These are phyloP conservation scores for Uria aalge DNA, from an alignment of 2,113 vertebrate genomes.

Conservation along the genomic window DNA sequence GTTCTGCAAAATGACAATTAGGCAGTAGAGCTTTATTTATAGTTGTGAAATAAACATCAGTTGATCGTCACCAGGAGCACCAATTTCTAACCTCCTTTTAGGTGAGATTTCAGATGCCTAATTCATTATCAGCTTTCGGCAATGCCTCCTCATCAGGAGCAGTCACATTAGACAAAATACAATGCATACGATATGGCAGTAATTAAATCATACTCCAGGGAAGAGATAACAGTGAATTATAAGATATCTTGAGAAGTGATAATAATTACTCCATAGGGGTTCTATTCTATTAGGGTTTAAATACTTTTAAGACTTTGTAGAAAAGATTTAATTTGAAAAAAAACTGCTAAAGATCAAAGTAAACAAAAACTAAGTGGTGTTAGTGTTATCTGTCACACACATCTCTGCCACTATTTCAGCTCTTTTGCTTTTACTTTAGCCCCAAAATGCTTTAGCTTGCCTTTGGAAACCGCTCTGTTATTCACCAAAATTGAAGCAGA, in stretches of 20 bases:
- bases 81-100: slow-evolving; percentile 22
- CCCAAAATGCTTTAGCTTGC: not conserved
- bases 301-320: slow-evolving; percentile 26
- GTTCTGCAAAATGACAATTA: slow-evolving; percentile 10
- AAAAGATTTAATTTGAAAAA: slow-evolving; percentile 18
- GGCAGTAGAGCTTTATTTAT: slow-evolving; percentile 14
- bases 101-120: slow-evolving; percentile 39
- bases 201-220: slow-evolving; percentile 64
- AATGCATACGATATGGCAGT: slow-evolving; percentile 19
- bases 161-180: slow-evolving; percentile 46
- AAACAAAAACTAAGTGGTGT: slow-evolving; percentile 7
- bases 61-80: slow-evolving; percentile 28
- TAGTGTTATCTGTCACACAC: not conserved
- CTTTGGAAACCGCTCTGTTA: not conserved
- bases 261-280: slow-evolving; percentile 45
- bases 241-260: slow-evolving; percentile 38
- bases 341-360: slow-evolving; percentile 6
- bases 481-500: not conserved
- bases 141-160: slow-evolving; percentile 30
- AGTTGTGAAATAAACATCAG: slow-evolving; percentile 24
- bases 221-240: slow-evolving; percentile 54
- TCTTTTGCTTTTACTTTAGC: not conserved
- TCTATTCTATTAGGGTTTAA: slow-evolving; percentile 24
- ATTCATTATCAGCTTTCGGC: slow-evolving; percentile 48
- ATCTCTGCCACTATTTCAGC: not conserved